phyloP scores from a whole-genome alignment of 2,797 vertebrate species.

The Chaenodraco wilsoni region DNA sequence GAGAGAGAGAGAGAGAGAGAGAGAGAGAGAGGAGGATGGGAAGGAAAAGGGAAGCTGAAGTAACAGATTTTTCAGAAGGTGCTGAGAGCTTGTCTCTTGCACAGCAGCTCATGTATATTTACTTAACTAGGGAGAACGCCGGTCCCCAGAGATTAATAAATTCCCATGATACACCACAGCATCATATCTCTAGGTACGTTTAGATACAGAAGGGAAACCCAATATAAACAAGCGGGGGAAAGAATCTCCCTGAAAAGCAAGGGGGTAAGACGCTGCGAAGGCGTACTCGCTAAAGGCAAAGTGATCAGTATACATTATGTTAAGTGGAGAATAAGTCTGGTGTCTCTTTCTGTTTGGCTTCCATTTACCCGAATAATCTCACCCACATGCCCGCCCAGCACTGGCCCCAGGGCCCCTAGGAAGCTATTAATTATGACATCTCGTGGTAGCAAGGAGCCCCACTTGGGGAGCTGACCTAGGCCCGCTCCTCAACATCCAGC shows the following conservation, averaged over 20 bases:
- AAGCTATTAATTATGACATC: slow-evolving; percentile 84
- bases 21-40: slow-evolving; percentile 18
- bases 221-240: slow-evolving; percentile 66
- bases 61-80: slow-evolving; percentile 72
- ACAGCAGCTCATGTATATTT: slow-evolving; percentile 78
- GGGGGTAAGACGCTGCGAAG: slow-evolving; percentile 40
- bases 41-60: slow-evolving; percentile 63
- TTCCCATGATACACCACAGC: slow-evolving; percentile 70
- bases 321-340: slow-evolving; percentile 65
- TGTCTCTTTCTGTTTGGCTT: slow-evolving; percentile 64
- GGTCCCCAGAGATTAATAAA: slow-evolving; percentile 74
- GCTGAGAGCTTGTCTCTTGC: slow-evolving; percentile 67
- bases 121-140: slow-evolving; percentile 77
- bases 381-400: slow-evolving; percentile 26
- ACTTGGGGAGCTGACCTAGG: slow-evolving; percentile 74
- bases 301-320: slow-evolving; percentile 70
- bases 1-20: too few relatives aligned
- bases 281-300: slow-evolving; percentile 61
- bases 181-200: slow-evolving; percentile 66
- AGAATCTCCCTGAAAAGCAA: slow-evolving; percentile 59
- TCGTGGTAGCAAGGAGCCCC: slow-evolving; percentile 71
- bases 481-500: slow-evolving; percentile 74
- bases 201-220: slow-evolving; percentile 53
- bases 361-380: slow-evolving; percentile 65
- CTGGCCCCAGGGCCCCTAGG: slow-evolving; percentile 56